These are phyloP conservation scores for Patagioenas fasciata DNA, from an alignment of 2,113 vertebrate species.

Conservation along the genomic window DNA sequence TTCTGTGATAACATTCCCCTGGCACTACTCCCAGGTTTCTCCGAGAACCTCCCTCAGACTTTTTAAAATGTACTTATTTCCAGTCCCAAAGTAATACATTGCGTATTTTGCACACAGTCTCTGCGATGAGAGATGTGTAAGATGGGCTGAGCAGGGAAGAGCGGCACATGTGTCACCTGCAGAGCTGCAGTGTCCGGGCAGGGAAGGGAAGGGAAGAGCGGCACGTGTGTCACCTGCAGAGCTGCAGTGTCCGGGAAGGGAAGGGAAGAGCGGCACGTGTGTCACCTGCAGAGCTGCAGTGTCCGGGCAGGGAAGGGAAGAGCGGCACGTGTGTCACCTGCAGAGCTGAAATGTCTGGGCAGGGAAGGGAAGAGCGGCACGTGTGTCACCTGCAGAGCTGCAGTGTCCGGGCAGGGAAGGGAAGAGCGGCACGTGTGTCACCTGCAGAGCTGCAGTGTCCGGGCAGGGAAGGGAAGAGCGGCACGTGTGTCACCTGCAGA, in stretches of 20 bases:
- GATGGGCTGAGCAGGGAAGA: rapidly evolving
- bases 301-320: background rate
- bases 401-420: rapidly evolving
- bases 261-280: background rate
- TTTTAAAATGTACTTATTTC: background rate
- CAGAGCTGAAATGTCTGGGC: rapidly evolving
- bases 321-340: background rate
- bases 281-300: rapidly evolving
- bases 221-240: rapidly evolving
- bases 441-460: rapidly evolving
- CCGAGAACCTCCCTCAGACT: background rate
- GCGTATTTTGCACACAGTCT: background rate
- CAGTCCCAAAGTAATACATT: too few species aligned
- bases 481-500: rapidly evolving
- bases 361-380: background rate
- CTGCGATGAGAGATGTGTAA: background rate
- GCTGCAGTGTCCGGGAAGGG: rapidly evolving
- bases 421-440: background rate
- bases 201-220: background rate
- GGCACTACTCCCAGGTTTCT: background rate
- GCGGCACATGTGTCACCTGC: background rate
- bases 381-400: rapidly evolving
- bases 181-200: rapidly evolving
- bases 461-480: background rate
- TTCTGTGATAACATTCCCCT: background rate